These are phyloP conservation scores for Camponotus floridanus DNA, from an alignment of 1,140 invertebrate genomes.

Conservation along the genomic window DNA sequence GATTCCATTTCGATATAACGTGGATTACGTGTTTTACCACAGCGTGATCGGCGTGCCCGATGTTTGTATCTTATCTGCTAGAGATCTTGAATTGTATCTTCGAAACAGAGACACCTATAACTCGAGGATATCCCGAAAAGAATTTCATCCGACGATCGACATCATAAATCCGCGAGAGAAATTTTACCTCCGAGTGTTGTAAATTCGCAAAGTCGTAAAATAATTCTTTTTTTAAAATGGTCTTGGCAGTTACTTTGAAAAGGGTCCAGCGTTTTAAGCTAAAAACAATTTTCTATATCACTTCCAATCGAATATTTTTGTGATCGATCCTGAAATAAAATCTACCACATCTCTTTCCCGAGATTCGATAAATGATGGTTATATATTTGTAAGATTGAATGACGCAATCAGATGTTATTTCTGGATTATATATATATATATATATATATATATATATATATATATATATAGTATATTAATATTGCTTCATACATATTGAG, in stretches of 20 bases:
- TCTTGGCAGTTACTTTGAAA: neutral
- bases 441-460: no score
- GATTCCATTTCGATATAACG: constrained; percentile 2
- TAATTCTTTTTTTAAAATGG: neutral
- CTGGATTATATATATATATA: no score
- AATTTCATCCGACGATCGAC: neutral
- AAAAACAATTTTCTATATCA: no score
- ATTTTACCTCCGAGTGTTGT: constrained; percentile 4
- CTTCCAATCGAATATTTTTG: neutral
- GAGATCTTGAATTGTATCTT: neutral
- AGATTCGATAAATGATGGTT: neutral
- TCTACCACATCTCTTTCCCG: neutral
- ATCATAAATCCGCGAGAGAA: constrained; percentile 4
- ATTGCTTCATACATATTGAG: neutral
- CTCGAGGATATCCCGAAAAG: neutral
- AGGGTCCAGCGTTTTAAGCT: neutral
- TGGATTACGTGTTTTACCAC: neutral
- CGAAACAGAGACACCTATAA: neutral
- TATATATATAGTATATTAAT: no score
- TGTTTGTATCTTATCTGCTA: no score
- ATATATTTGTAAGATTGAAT: neutral
- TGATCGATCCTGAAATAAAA: neutral
- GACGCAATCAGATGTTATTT: constrained; percentile 1
- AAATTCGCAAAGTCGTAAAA: neutral
- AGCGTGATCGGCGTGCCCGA: neutral